Base-by-base conservation (phyloP, 2,113 vertebrate genomes). In the Aramus guarauna region DNA sequence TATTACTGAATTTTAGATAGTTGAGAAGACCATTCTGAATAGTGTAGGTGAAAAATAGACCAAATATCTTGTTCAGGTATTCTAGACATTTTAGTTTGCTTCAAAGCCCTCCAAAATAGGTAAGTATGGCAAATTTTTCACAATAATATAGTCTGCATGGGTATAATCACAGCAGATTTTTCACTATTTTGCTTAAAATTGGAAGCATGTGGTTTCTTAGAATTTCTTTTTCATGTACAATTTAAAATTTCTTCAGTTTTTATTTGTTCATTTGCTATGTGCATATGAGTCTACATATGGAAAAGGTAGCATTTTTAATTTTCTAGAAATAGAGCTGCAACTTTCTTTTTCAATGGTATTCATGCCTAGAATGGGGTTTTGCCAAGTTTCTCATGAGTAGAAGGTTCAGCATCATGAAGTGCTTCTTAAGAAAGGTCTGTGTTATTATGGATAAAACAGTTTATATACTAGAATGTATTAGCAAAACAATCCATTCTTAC, bases 191-290 rank as follows among this genome's bases (percentile, higher is more conserved):
- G 6, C 11, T 84, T 80, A 5, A 85, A 66, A 77, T 39, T 30
- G 2, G 55, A 66, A 73, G 11, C 0, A 0, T 58, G 21, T n/a
- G 5, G 1, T 80, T 60, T 68, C 32, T 47, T 85, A 41, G 27
- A 84, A 62, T 67, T 74, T 83, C 59, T 78, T 5, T 5, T 88
- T 78, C 12, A 50, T 22, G 13, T 47, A 23, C 17, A 50, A 15
- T 78, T 88, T 93, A n/a, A 52, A 73, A 66, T 48, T 23, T 93
- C 2, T 45, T 56, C 37, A 7, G 3, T 8, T 92, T 68, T 76
- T 41, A 60, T 15, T 62, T 85, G 47, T 41, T 64, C 73, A 77
- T 90, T 74, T 58, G 5, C 5, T 55, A 30, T 41, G 8, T 24
- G 5, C 6, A 15, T 2, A n/a, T 48, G 1, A 47, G 9, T 37